Conservation (phyloP, 2,797 vertebrate genomes). For the Gymnothorax reevesii region DNA sequence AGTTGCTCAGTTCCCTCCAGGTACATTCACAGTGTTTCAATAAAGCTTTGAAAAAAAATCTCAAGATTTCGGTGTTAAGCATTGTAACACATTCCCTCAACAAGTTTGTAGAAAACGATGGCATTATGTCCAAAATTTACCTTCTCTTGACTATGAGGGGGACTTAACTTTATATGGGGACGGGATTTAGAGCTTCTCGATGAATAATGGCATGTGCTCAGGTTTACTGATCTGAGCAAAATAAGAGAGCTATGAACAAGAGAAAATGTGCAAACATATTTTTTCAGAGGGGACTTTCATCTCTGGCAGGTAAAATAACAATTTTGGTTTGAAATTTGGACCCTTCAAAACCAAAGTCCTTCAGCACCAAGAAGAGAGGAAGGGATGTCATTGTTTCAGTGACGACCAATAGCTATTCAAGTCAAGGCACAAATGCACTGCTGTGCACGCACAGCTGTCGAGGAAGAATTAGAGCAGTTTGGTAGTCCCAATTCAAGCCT, state of each 20-base stretch:
- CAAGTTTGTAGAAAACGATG: conserved; percentile 14
- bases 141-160: neutral
- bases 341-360: neutral
- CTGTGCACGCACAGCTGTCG: conserved; percentile 73
- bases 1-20: neutral
- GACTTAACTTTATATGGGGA: neutral
- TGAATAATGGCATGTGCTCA: conserved; percentile 17
- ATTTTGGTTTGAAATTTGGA: conserved; percentile 61
- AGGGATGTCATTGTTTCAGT: conserved; percentile 33
- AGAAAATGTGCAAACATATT: too few relatives aligned
- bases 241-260: neutral
- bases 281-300: too few relatives aligned
- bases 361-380: conserved; percentile 26
- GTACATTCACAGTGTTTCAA: conserved; percentile 31
- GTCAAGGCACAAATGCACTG: conserved; percentile 79
- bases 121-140: conserved; percentile 8
- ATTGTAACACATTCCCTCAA: conserved; percentile 26
- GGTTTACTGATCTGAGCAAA: conserved; percentile 17
- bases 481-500: conserved; percentile 49
- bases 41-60: conserved; percentile 28
- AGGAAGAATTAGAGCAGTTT: conserved; percentile 63
- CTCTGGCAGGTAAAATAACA: conserved; percentile 63
- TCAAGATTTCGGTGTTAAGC: conserved; percentile 18
- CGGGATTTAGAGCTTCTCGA: conserved; percentile 14
- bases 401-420: conserved; percentile 57